Percentiles rank a stretch among this genome's conserved stretches.
Evolutionary conservation across 2,113 vertebrate genomes (phyloP).

Genomic region (Apteryx owenii): DNA sequence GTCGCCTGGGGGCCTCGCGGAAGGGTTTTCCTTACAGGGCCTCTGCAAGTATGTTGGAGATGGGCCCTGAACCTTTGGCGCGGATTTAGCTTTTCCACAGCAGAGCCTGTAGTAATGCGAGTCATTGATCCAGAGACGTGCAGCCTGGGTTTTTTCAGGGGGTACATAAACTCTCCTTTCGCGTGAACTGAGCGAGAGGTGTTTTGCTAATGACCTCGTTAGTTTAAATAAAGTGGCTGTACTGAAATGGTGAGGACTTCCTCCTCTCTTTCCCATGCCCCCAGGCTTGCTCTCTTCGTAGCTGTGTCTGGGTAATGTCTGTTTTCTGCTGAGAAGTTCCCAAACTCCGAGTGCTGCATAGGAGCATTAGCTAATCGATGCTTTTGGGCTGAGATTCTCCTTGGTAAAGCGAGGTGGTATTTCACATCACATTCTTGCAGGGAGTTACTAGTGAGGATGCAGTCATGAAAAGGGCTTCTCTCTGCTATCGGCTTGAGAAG

Average conservation of each 20-base stretch:
- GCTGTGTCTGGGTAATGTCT: background rate
- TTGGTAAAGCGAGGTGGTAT: background rate
- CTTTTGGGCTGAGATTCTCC: background rate
- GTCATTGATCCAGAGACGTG: conserved; percentile 72
- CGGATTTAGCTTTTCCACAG: conserved; percentile 73
- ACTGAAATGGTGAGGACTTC: background rate
- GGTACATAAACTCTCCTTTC: conserved; percentile 65
- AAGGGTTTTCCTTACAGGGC: conserved; percentile 74
- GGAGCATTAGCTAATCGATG: background rate
- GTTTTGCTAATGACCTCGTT: conserved; percentile 60
- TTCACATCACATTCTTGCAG: background rate
- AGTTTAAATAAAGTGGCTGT: conserved; percentile 11
- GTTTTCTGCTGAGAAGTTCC: background rate
- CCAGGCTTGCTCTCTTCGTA: background rate
- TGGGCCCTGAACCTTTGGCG: conserved; percentile 75
- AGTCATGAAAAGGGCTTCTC: background rate
- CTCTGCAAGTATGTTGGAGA: conserved; percentile 75
- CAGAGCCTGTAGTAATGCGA: conserved; percentile 47
- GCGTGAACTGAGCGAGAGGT: conserved; percentile 37
- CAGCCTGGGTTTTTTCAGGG: conserved; percentile 29
- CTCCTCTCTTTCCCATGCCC: background rate
- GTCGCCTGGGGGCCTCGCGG: conserved; percentile 40
- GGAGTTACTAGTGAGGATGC: background rate
- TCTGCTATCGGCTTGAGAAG: background rate
- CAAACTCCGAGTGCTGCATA: background rate